phyloP scores from a whole-genome alignment of 2,797 vertebrate genomes.

The Myotis planiceps region DNA sequence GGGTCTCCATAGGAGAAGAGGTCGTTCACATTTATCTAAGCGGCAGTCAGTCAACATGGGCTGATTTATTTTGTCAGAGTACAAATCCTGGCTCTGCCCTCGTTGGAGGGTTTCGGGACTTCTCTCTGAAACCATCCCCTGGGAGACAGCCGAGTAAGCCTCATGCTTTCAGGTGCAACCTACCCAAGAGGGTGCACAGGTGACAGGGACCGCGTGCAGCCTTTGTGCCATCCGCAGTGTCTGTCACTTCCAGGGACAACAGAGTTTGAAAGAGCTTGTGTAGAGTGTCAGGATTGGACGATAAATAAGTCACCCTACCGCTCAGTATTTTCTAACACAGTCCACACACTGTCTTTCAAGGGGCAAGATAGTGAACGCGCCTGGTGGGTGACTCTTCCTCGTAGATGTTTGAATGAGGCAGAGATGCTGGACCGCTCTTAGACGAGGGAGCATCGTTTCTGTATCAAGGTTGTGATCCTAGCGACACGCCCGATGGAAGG shows the following conservation, averaged over 20 bases:
- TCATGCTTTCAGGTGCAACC: not conserved
- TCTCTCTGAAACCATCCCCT: not conserved
- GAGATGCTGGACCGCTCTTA: not conserved
- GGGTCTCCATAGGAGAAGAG: not conserved
- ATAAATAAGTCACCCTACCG: not conserved
- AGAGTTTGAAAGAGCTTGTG: not conserved
- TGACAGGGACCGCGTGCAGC: not conserved
- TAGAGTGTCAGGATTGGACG: not conserved
- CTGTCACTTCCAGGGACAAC: not conserved
- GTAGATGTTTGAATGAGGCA: not conserved
- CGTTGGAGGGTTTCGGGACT: not conserved
- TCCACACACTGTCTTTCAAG: not conserved
- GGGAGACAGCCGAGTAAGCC: not conserved
- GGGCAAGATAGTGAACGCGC: not conserved
- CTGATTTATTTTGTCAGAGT: not conserved
- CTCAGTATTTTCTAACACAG: not conserved
- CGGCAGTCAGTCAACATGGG: fast-evolving
- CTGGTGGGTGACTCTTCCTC: not conserved
- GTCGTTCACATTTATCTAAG: not conserved
- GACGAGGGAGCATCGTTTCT: not conserved
- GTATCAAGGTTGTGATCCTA: fast-evolving
- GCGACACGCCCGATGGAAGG: fast-evolving
- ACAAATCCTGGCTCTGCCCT: not conserved
- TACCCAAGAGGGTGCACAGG: not conserved
- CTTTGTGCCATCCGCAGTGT: not conserved